phyloP scores from a whole-genome alignment of 2,888 invertebrate genomes.

The Xanthia togata region DNA sequence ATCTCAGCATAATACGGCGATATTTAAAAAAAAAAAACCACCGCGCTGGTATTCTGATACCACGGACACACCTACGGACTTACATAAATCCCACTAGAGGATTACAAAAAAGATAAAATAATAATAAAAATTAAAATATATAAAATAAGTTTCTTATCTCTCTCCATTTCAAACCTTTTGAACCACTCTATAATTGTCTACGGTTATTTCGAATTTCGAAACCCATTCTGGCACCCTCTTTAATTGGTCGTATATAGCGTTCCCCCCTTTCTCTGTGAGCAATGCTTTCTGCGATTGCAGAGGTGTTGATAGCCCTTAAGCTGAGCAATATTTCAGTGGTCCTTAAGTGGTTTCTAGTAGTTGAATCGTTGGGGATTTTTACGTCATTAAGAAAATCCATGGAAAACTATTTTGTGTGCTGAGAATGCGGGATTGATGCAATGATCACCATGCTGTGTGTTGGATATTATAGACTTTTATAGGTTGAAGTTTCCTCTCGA shows the following conservation, averaged over 20 bases:
- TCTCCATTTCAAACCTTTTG: slow-evolving; percentile 16
- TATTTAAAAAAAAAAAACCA: too few relatives aligned
- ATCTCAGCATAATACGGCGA: too few relatives aligned
- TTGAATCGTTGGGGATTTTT: slow-evolving; percentile 5
- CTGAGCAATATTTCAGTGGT: slow-evolving; percentile 42
- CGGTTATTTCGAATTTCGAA: slow-evolving; percentile 48
- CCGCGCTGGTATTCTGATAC: too few relatives aligned
- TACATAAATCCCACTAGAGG: too few relatives aligned
- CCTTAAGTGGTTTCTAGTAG: slow-evolving; percentile 44
- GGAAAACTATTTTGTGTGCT: neutral
- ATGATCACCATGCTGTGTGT: neutral
- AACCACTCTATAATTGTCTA: slow-evolving; percentile 26
- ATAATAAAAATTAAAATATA: too few relatives aligned
- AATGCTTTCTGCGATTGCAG: slow-evolving; percentile 34
- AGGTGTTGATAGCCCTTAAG: slow-evolving; percentile 53
- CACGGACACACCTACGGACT: too few relatives aligned
- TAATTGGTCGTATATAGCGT: slow-evolving; percentile 54
- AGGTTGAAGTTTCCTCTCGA: neutral
- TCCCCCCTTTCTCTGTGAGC: slow-evolving; percentile 25
- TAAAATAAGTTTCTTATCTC: slow-evolving; percentile 15
- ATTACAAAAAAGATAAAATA: too few relatives aligned
- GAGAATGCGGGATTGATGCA: neutral
- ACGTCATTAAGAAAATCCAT: neutral
- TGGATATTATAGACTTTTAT: neutral
- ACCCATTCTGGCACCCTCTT: slow-evolving; percentile 45